Percentiles rank a stretch among this genome's conserved stretches.
Conservation (phyloP, 2,113 vertebrate genomes). For the Tragelaphus imberbis region DNA sequence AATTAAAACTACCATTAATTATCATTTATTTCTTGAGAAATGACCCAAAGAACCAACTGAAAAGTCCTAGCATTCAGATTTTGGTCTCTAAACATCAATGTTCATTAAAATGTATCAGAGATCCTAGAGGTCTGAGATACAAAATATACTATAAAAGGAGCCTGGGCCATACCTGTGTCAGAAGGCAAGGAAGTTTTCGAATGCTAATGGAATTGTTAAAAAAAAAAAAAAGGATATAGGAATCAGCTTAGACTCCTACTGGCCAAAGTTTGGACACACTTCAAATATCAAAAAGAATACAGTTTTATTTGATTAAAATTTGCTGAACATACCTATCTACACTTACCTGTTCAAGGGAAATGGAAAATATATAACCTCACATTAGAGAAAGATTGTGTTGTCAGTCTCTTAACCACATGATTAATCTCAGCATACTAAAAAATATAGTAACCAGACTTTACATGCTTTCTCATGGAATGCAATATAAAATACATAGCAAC, state of each 20-base stretch:
- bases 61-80: not conserved
- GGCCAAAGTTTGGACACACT: not conserved
- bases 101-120: not conserved
- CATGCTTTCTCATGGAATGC: not conserved
- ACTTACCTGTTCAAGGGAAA: not conserved
- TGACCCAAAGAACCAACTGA: not conserved
- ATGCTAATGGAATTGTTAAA: not conserved
- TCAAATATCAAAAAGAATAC: not conserved
- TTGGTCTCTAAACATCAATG: not conserved
- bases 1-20: not conserved
- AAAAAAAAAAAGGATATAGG: not conserved
- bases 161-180: not conserved
- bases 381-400: not conserved
- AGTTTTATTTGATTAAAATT: not conserved
- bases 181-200: not conserved
- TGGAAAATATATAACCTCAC: not conserved
- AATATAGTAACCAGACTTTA: not conserved
- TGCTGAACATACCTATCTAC: not conserved
- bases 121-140: not conserved
- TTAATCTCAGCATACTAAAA: not conserved
- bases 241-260: not conserved
- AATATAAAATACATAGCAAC: not conserved
- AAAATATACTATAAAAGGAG: not conserved
- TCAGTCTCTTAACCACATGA: not conserved
- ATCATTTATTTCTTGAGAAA: not conserved